Evolutionary conservation across 1,140 invertebrate species (phyloP), one percentile per base, ranked within the genome.

Genomic region (Drosophila athabasca): DNA sequence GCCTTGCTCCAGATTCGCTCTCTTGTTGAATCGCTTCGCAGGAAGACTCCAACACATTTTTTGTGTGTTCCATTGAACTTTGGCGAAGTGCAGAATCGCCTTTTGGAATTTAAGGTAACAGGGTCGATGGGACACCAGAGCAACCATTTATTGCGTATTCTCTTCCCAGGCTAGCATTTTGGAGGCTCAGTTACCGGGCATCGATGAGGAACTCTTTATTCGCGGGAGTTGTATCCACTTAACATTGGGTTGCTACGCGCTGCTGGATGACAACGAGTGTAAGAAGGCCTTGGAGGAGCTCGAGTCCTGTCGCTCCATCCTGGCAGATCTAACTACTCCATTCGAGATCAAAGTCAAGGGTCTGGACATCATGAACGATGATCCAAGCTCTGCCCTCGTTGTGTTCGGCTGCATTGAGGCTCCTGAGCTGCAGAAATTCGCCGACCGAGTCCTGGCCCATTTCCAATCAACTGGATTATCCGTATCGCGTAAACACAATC

Each of bases 281-380:
- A 52, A 75, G 9, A 48, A 57, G n/a, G 90, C 80, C 2, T 54
- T 80, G 1, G 57, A 69, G 11, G 50, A 79, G 26, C 43, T 91
- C 6, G 51, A 90, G 46, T 48, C 45, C 5, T 91, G 82, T 57
- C 78, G 79, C 2, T 22, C 75, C n/a, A 72, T 59, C 7, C 24
- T 91, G 19, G 7, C 9, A 0, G 65, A 57, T 9, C 46, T 80
- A 0, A 53, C 41, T 0, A 72, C 77, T 17, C 90, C 87, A 0
- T 90, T 91, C 7, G 51, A 82, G 1, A 6, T 91, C 1, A 66
- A 65, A n/a, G 49, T 97, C 15, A 89, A 93, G 90, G 96, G 96
- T 7, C 79, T 97, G 31, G 95, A 96, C 85, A 95, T 95, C 64
- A 97, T 97, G 96, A 97, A 97, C 91, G 96, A 97, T 92, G 96